phyloP scores from a whole-genome alignment of 2,113 vertebrate genomes.

The Stictonetta naevosa region DNA sequence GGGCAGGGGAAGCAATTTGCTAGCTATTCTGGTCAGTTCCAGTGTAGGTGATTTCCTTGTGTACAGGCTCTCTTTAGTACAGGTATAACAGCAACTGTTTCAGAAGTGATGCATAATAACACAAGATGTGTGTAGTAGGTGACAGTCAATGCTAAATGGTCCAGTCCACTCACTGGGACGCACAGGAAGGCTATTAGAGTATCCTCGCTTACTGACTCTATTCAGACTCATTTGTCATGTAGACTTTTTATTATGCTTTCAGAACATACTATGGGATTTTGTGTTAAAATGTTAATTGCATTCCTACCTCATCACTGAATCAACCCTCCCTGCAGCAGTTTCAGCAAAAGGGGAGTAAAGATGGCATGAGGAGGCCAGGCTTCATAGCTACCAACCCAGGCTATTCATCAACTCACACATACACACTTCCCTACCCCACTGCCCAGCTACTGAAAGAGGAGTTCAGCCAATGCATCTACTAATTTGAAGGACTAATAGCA shows the following conservation, averaged over 20 bases:
- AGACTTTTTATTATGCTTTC: neutral
- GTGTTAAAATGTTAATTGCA: neutral
- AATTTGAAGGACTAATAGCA: neutral
- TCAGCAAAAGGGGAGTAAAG: neutral
- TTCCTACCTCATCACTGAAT: neutral
- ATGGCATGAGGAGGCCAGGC: neutral
- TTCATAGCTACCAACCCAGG: neutral
- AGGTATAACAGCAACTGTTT: neutral
- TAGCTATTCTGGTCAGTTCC: neutral
- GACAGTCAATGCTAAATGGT: neutral
- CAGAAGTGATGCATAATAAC: neutral
- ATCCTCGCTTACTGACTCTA: neutral
- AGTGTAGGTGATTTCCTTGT: neutral
- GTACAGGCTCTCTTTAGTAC: neutral
- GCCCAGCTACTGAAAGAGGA: neutral
- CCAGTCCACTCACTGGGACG: neutral
- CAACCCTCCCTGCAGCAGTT: neutral
- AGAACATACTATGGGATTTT: neutral
- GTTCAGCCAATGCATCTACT: neutral
- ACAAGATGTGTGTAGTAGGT: neutral
- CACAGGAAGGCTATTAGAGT: neutral
- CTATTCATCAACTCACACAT: neutral
- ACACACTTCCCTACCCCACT: neutral
- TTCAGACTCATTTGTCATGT: neutral
- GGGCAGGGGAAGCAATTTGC: neutral